These are phyloP conservation scores for Bombus waltoni DNA, from an alignment of 1,140 invertebrate genomes.

Conservation along the genomic window DNA sequence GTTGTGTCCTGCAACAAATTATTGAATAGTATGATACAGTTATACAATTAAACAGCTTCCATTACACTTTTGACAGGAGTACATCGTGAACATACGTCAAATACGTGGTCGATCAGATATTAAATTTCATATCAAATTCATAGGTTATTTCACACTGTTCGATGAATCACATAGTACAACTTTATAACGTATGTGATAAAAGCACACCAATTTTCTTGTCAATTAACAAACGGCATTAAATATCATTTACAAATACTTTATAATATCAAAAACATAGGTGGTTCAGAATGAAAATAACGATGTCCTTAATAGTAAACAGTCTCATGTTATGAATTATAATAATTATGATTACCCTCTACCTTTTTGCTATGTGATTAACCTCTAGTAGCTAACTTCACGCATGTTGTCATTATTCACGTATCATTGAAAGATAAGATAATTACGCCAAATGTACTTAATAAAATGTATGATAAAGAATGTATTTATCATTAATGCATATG, in stretches of 20 bases:
- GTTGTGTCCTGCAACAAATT: constrained; percentile 40
- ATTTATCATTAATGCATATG: neutral
- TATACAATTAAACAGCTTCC: neutral
- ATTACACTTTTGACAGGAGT: constrained; percentile 8
- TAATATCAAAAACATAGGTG: neutral
- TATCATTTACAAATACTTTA: neutral
- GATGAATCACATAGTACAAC: constrained; percentile 32
- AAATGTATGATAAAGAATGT: neutral
- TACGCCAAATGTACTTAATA: neutral
- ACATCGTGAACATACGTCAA: constrained; percentile 31
- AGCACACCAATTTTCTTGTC: neutral
- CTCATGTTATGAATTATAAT: constrained; percentile 5
- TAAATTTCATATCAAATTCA: constrained; percentile 50
- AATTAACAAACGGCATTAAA: neutral
- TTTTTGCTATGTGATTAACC: neutral
- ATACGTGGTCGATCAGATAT: constrained; percentile 50
- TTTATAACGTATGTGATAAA: neutral
- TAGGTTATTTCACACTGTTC: constrained; percentile 31
- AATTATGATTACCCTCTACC: constrained; percentile 27
- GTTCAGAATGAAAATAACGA: neutral
- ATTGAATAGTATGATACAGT: neutral
- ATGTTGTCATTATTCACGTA: constrained; percentile 22
- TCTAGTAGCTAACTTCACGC: constrained; percentile 31
- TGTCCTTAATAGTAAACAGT: constrained; percentile 10
- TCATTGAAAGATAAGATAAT: constrained; percentile 9